A percentile compares a stretch with the other conserved stretches of the same genome.
phyloP scores from a whole-genome alignment of 2,888 invertebrate genomes.

The Drepana falcataria region DNA sequence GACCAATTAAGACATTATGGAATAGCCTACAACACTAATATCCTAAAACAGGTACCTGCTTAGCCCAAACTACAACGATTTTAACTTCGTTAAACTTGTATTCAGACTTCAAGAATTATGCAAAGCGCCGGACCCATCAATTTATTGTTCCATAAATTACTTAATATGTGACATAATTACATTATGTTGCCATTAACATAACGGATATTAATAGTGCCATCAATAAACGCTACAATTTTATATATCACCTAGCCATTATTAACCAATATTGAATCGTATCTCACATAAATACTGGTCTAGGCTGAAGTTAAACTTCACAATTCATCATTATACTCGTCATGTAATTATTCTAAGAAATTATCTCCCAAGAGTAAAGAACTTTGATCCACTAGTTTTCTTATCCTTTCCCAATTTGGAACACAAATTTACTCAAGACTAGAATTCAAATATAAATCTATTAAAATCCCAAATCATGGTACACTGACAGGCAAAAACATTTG shows the following conservation, averaged over 20 bases:
- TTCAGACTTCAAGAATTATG: not conserved
- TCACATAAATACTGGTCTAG: not conserved
- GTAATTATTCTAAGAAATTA: no score
- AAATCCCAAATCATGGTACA: conserved; percentile 77
- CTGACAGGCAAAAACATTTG: conserved; percentile 86
- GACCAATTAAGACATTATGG: not conserved
- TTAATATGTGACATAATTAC: not conserved
- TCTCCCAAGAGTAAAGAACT: not conserved
- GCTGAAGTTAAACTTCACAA: not conserved
- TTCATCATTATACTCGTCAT: not conserved
- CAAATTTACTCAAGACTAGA: conserved; percentile 44
- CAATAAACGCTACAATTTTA: not conserved
- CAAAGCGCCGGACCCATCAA: not conserved
- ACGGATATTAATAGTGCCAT: not conserved
- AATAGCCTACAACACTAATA: not conserved
- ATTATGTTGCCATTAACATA: not conserved
- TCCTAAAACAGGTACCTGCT: conserved; percentile 1
- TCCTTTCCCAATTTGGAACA: conserved; percentile 17
- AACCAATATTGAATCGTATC: not conserved
- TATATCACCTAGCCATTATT: not conserved
- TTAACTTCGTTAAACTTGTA: conserved; percentile 1
- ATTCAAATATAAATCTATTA: conserved; percentile 30
- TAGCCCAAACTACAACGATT: conserved; percentile 3
- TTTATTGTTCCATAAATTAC: conserved; percentile 1
- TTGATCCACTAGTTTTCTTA: not conserved